Evolutionary conservation across 1,140 invertebrate genomes (phyloP).

Genomic region (Aphelinus certus): DNA sequence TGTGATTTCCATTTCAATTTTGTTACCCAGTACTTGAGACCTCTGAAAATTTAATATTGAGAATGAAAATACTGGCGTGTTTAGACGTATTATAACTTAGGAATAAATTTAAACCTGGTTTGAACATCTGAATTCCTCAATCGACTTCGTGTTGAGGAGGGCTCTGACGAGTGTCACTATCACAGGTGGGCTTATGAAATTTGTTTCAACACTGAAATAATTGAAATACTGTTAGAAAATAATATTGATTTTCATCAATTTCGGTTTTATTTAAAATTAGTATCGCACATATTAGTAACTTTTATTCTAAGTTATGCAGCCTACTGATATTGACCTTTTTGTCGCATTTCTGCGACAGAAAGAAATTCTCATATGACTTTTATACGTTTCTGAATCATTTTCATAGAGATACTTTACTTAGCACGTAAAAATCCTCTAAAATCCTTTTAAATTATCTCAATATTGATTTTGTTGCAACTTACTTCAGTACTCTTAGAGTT

Average conservation of each 20-base stretch:
- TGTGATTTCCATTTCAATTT: conserved; percentile 98
- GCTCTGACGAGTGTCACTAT: conserved; percentile 87
- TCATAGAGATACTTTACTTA: no score
- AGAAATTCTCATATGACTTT: no score
- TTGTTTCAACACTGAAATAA: conserved; percentile 85
- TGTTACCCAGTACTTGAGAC: conserved; percentile 93
- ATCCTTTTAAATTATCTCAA: no score
- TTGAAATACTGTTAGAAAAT: conserved; percentile 18
- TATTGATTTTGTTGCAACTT: conserved; percentile 41
- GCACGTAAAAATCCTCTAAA: no score
- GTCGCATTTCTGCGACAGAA: no score
- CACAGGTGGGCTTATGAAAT: conserved; percentile 88
- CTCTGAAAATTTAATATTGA: conserved; percentile 70
- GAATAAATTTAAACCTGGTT: conserved; percentile 80
- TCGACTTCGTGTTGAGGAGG: conserved; percentile 83
- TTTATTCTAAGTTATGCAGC: no score
- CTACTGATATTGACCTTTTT: no score
- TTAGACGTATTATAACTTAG: no score
- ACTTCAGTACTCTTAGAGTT: conserved; percentile 88
- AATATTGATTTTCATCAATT: conserved; percentile 3
- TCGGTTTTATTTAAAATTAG: no score
- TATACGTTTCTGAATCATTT: no score
- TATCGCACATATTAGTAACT: no score
- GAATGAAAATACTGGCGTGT: neutral
- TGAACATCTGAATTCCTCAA: conserved; percentile 93